Evolutionary conservation across 2,888 invertebrate species (phyloP).

Genomic region (Clistopyga incitator): DNA sequence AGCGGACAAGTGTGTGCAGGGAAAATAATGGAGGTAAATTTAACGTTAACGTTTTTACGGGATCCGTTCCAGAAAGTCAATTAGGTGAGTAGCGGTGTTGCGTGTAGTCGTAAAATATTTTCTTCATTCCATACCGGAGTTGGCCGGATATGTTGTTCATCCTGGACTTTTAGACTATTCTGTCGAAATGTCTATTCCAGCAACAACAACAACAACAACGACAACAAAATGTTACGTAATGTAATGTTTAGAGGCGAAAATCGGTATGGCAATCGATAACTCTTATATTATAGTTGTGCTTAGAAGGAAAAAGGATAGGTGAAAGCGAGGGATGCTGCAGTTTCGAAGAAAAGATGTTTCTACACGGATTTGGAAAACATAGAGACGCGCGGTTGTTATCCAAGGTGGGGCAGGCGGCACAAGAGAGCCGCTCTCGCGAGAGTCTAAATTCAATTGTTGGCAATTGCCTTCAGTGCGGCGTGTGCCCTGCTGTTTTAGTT

Average conservation of each 20-base stretch:
- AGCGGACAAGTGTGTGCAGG: not conserved
- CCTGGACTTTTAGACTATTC: too few relatives aligned
- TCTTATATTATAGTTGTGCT: too few relatives aligned
- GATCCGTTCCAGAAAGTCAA: not conserved
- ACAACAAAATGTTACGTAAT: too few relatives aligned
- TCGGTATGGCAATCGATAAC: too few relatives aligned
- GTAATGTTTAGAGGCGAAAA: too few relatives aligned
- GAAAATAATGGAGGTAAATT: not conserved
- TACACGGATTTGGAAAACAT: not conserved
- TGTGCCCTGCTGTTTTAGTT: conserved; percentile 58
- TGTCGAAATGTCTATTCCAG: too few relatives aligned
- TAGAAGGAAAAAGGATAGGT: too few relatives aligned
- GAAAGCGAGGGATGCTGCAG: not conserved
- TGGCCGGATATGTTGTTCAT: too few relatives aligned
- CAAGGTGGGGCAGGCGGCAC: not conserved
- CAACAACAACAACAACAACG: too few relatives aligned
- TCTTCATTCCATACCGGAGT: not conserved
- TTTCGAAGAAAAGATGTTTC: not conserved
- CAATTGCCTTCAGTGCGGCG: conserved; percentile 36
- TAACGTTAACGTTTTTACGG: not conserved
- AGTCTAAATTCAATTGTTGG: conserved; percentile 57
- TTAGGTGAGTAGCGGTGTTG: not conserved
- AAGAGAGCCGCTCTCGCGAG: conserved; percentile 13
- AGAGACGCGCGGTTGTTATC: not conserved
- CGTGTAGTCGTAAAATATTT: not conserved